Percentiles rank a stretch among this genome's conserved stretches.
Evolutionary conservation across 2,888 invertebrate genomes (phyloP).

Genomic region (Ligdia adustata): DNA sequence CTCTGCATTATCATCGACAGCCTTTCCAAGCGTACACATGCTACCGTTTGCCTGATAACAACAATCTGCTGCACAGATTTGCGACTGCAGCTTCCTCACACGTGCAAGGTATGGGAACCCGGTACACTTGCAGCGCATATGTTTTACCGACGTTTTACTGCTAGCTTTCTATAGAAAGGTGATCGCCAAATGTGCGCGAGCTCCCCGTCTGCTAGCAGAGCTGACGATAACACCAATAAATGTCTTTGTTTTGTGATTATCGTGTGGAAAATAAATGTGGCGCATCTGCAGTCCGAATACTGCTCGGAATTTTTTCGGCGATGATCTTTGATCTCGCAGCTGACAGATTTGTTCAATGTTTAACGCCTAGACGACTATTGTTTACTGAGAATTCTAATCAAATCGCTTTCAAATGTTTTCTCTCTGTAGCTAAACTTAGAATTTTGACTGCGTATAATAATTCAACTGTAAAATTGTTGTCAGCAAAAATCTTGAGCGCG

Average conservation of each 20-base stretch:
- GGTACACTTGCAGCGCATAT: conserved; percentile 61
- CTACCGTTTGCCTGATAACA: conserved; percentile 50
- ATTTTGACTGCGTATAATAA: too few species aligned
- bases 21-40: conserved; percentile 19
- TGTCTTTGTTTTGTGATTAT: conserved; percentile 49
- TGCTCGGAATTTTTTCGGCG: conserved; percentile 10
- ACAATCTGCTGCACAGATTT: conserved; percentile 78
- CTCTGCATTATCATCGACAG: not conserved
- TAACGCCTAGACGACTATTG: too few species aligned
- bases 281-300: conserved; percentile 36
- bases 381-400: too few species aligned
- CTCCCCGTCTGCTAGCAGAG: conserved; percentile 61
- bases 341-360: too few species aligned
- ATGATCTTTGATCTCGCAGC: conserved; percentile 13
- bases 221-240: conserved; percentile 45
- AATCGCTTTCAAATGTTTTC: too few species aligned
- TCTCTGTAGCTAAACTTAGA: too few species aligned
- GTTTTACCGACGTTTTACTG: conserved; percentile 78
- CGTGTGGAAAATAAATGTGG: conserved; percentile 39
- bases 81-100: conserved; percentile 67
- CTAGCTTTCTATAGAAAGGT: conserved; percentile 77
- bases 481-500: conserved; percentile 36
- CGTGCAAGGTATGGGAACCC: conserved; percentile 67
- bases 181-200: conserved; percentile 64
- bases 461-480: not conserved